Conservation (phyloP, 2,888 invertebrate genomes). For the Agrilus cyanescens region DNA sequence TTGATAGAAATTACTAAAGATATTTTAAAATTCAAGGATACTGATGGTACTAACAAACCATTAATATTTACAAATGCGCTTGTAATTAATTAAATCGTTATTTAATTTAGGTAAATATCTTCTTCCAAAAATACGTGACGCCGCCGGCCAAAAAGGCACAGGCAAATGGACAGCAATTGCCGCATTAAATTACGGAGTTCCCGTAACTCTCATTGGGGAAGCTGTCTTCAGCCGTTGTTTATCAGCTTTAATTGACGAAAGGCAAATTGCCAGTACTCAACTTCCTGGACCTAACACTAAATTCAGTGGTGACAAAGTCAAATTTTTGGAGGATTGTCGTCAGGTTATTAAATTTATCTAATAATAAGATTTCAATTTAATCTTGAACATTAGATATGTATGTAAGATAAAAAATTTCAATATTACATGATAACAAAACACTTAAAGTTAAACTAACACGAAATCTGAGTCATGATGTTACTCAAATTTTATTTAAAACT, state of each 20-base stretch:
- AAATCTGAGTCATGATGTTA: not conserved
- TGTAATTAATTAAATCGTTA: not conserved
- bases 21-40: conserved; percentile 81
- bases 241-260: conserved; percentile 81
- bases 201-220: conserved; percentile 96
- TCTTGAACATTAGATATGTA: not conserved
- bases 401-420: not conserved
- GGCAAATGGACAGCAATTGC: conserved; percentile 99
- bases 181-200: conserved; percentile 90
- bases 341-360: conserved; percentile 34
- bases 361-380: not conserved
- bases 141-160: conserved; percentile 97
- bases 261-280: conserved; percentile 67
- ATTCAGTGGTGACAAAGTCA: conserved; percentile 59
- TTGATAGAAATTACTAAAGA: conserved; percentile 95
- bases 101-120: conserved; percentile 48
- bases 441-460: not conserved
- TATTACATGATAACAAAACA: not conserved
- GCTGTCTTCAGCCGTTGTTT: conserved; percentile 95
- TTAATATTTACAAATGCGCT: not conserved
- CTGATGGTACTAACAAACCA: conserved; percentile 49
- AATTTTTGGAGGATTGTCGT: conserved; percentile 73
- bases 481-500: not conserved
- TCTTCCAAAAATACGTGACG: conserved; percentile 86
- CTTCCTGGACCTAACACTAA: conserved; percentile 56